Evolutionary conservation across 2,113 vertebrate genomes (phyloP).

Genomic region (Mastomys coucha): DNA sequence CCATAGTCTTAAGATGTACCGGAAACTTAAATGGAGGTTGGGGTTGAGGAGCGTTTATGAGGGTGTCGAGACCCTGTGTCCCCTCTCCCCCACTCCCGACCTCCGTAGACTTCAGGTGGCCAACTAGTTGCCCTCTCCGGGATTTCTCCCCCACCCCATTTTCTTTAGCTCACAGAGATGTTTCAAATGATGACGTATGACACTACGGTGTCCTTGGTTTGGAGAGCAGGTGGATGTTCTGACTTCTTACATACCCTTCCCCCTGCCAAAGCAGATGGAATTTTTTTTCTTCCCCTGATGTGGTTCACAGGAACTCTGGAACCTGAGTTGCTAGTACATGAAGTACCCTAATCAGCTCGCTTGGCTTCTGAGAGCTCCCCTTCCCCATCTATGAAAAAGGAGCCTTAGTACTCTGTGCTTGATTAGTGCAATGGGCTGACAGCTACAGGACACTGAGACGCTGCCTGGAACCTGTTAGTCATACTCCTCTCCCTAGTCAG

Average conservation of each 20-base stretch:
- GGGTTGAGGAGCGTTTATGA: not conserved
- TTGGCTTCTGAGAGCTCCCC: not conserved
- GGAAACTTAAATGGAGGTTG: not conserved
- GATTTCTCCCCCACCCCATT: not conserved
- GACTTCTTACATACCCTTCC: not conserved
- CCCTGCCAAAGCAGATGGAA: not conserved
- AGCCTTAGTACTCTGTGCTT: not conserved
- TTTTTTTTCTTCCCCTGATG: not conserved
- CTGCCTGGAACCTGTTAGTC: not conserved
- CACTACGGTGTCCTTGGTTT: not conserved
- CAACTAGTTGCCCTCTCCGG: not conserved
- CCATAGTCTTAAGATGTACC: not conserved
- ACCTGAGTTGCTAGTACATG: not conserved
- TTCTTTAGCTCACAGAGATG: not conserved
- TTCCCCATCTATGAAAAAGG: not conserved
- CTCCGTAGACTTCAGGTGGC: not conserved
- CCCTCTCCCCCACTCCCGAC: no score
- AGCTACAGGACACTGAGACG: not conserved
- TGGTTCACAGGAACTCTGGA: not conserved
- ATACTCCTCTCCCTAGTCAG: not conserved
- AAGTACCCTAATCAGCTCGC: not conserved
- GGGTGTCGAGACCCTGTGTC: not conserved
- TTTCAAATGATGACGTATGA: conserved; percentile 27
- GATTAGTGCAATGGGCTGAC: no score
- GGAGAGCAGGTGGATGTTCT: not conserved